Conservation (phyloP, 2,888 invertebrate genomes). For the Cataglyphis cursor region DNA sequence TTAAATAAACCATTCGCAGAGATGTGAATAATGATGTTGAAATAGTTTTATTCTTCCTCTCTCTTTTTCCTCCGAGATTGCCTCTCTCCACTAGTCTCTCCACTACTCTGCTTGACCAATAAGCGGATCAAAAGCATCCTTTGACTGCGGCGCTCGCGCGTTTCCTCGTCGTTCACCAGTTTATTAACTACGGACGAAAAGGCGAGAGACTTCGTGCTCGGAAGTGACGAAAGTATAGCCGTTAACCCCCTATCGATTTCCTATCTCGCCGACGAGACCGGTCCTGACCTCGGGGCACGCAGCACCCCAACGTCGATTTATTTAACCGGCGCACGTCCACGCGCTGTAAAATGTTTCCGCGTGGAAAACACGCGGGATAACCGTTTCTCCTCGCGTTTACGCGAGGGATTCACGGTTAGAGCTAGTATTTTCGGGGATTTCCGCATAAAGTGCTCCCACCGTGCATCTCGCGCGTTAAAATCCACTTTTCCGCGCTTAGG, state of each 20-base stretch:
- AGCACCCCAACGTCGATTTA: slow-evolving; percentile 62
- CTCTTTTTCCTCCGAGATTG: background rate
- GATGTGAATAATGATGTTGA: slow-evolving; percentile 35
- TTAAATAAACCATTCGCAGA: background rate
- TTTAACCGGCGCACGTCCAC: slow-evolving; percentile 59
- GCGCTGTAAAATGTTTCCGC: slow-evolving; percentile 49
- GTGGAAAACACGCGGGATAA: slow-evolving; percentile 61
- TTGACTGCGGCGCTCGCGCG: slow-evolving; percentile 67
- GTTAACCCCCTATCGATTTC: slow-evolving; percentile 60
- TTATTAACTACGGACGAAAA: slow-evolving; percentile 67
- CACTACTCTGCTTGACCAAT: slow-evolving; percentile 59
- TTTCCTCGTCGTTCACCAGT: slow-evolving; percentile 66
- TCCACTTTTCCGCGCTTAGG: slow-evolving; percentile 36
- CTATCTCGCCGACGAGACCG: slow-evolving; percentile 53
- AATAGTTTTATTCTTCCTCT: slow-evolving; percentile 34
- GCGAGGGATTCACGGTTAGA: slow-evolving; percentile 46
- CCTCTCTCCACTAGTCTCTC: slow-evolving; percentile 39
- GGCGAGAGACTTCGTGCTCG: slow-evolving; percentile 49
- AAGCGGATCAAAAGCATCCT: slow-evolving; percentile 70
- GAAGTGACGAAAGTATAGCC: slow-evolving; percentile 52
- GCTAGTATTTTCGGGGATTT: slow-evolving; percentile 52
- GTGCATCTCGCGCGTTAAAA: slow-evolving; percentile 28
- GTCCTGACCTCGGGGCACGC: slow-evolving; percentile 62
- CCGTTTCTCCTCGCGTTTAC: slow-evolving; percentile 58
- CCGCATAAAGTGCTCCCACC: slow-evolving; percentile 28